Evolutionary conservation across 2,113 vertebrate species (phyloP).

Genomic region (Petaurus breviceps): DNA sequence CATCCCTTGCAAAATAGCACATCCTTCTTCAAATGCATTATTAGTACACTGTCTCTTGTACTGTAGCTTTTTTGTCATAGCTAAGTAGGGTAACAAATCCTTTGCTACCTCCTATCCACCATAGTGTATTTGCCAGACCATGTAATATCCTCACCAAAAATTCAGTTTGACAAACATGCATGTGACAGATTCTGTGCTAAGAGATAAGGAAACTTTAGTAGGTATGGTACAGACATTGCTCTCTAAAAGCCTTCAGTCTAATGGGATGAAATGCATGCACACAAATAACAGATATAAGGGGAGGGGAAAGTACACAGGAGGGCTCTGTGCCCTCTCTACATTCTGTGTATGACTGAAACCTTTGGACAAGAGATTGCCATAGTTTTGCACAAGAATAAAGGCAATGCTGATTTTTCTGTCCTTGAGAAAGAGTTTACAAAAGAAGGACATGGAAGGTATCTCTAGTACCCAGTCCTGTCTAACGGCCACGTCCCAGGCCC

Average conservation of each 20-base stretch:
- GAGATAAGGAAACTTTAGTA: neutral
- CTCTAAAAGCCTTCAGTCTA: neutral
- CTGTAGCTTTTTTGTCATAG: slow-evolving; percentile 11
- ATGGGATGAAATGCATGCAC: neutral
- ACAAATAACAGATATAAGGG: neutral
- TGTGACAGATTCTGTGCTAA: neutral
- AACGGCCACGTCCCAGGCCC: neutral
- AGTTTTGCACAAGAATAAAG: neutral
- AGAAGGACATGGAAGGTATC: neutral
- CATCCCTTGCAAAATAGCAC: slow-evolving; percentile 4
- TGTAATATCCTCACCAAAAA: neutral
- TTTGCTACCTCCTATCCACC: neutral
- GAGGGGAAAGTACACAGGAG: neutral
- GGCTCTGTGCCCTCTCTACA: neutral
- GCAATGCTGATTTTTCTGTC: neutral
- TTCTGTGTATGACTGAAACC: neutral
- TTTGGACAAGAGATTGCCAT: neutral
- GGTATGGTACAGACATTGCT: neutral
- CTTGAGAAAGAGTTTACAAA: neutral
- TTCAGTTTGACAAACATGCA: neutral
- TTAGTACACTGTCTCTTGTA: slow-evolving; percentile 8
- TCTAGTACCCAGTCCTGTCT: neutral
- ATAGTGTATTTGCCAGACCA: neutral
- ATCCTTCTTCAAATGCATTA: slow-evolving; percentile 13
- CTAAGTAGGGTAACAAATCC: neutral